Evolutionary conservation across 2,797 vertebrate genomes (phyloP).

Genomic region (Agapornis canus): DNA sequence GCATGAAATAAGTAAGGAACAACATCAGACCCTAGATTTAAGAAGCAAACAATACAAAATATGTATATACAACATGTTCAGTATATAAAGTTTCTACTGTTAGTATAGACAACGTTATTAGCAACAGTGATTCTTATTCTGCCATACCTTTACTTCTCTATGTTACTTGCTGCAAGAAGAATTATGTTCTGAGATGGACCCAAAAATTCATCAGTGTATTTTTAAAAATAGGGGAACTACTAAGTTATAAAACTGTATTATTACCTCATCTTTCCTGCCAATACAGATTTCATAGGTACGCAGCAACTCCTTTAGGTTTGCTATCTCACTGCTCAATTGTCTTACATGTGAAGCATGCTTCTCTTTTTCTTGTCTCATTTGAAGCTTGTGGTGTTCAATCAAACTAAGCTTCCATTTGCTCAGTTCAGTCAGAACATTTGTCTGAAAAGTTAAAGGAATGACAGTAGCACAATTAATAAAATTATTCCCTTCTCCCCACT

Average conservation of each 20-base stretch:
- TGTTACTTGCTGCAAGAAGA: neutral
- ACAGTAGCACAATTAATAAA: neutral
- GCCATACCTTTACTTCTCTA: neutral
- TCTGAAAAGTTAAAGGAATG: conserved; percentile 73
- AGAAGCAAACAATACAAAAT: neutral
- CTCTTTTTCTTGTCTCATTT: conserved; percentile 87
- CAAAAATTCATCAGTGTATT: neutral
- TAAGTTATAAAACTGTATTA: neutral
- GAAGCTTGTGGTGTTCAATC: conserved; percentile 86
- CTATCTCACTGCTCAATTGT: conserved; percentile 81
- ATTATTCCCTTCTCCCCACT: neutral
- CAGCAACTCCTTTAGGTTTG: conserved; percentile 85
- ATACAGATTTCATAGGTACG: conserved; percentile 87
- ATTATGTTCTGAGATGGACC: neutral
- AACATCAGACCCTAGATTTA: neutral
- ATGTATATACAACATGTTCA: neutral
- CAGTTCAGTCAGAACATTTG: conserved; percentile 89
- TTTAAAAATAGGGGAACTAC: neutral
- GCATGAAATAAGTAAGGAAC: neutral
- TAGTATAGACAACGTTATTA: neutral
- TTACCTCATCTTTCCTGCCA: conserved; percentile 93
- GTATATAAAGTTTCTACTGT: neutral
- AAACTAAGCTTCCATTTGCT: conserved; percentile 90
- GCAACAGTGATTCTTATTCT: neutral
- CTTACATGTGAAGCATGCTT: conserved; percentile 77